Evolutionary conservation across 2,797 vertebrate genomes (phyloP).

Genomic region (Phataginus tetradactyla): DNA sequence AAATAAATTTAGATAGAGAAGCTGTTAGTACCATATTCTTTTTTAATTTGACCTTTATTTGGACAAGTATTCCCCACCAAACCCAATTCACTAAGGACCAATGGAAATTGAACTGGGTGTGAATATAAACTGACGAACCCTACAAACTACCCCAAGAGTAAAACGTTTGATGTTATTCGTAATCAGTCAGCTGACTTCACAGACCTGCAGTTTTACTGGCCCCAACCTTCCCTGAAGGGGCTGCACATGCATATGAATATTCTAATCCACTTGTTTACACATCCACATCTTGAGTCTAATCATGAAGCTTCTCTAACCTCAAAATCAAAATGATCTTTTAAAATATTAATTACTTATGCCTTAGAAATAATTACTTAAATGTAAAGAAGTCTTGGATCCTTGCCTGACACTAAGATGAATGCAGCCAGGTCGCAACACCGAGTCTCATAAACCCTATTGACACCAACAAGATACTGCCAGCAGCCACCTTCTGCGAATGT

Average conservation of each 20-base stretch:
- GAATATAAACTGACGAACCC: not conserved
- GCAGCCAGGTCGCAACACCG: not conserved
- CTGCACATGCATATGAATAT: not conserved
- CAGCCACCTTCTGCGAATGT: too few species aligned
- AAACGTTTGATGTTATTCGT: not conserved
- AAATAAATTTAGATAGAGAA: not conserved
- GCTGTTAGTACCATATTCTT: not conserved
- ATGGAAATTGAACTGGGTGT: not conserved
- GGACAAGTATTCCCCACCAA: not conserved
- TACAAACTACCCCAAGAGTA: not conserved
- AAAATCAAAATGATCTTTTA: not conserved
- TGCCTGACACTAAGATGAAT: not conserved
- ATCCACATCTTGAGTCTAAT: not conserved
- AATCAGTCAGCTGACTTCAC: not conserved
- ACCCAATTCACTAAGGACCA: not conserved
- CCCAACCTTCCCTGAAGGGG: not conserved
- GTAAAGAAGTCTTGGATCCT: not conserved
- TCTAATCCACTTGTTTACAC: not conserved
- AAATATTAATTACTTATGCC: not conserved
- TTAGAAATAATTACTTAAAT: not conserved
- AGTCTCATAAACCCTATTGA: not conserved
- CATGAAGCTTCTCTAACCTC: not conserved
- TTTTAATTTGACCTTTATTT: constrained; percentile 4
- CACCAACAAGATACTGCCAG: not conserved
- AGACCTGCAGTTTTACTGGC: not conserved